Percentiles rank a stretch among this genome's conserved stretches.
These are phyloP conservation scores for Anarhynchus alexandrinus DNA, from an alignment of 2,113 vertebrate species.

Conservation along the genomic window DNA sequence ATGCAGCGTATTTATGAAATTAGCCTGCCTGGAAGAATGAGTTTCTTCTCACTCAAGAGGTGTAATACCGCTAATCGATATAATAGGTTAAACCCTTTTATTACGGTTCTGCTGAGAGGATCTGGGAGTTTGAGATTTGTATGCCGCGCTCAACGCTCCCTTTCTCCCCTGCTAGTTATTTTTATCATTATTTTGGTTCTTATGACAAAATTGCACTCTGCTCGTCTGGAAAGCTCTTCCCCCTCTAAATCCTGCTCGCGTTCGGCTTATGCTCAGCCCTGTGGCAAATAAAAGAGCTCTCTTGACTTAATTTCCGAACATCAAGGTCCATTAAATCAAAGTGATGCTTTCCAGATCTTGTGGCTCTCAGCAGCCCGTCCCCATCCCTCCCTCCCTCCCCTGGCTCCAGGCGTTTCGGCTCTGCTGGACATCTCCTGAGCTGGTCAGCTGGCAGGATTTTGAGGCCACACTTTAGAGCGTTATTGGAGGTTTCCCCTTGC, in stretches of 20 bases:
- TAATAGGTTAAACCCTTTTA: background rate
- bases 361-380: background rate
- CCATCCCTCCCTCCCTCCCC: background rate
- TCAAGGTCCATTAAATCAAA: background rate
- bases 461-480: accelerated
- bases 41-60: background rate
- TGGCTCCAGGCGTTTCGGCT: background rate
- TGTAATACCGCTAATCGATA: background rate
- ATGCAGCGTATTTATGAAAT: background rate
- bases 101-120: background rate
- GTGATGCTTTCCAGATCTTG: background rate
- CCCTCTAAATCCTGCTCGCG: background rate
- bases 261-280: background rate
- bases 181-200: constrained; percentile 21
- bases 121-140: background rate
- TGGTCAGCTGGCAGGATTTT: background rate
- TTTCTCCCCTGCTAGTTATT: background rate
- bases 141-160: accelerated
- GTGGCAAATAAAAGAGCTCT: background rate
- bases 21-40: background rate
- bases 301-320: background rate
- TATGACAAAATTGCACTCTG: background rate
- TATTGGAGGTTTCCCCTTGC: background rate
- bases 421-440: background rate
- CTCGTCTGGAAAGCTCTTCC: background rate